Base-by-base conservation (phyloP, 92 coral and sea anemone genomes). In the Epizoanthus rinbou region DNA sequence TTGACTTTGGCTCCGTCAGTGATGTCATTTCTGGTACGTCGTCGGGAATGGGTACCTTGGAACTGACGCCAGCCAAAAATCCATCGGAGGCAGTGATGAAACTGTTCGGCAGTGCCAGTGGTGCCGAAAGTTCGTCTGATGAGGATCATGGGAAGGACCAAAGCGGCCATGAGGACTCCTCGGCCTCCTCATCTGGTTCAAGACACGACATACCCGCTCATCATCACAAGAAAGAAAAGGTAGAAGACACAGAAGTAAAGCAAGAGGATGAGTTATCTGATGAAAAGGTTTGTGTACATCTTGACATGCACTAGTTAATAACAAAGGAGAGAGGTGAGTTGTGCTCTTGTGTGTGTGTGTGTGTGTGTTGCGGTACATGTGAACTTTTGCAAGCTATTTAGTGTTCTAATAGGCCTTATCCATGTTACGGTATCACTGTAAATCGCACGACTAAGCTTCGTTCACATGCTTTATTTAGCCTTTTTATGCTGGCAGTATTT, bases 41-140 rank as follows among this genome's bases (percentile, higher is more conserved):
- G 43, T 93, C 98, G 39, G 95, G 88, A 10, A 85, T 90, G 22
- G 95, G 98, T 16, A 93, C 95, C 19, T 67, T 93, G 81, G 95
- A 93, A 28, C 72, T 93, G 25, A 85, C 95, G 17, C 95, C 98
- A 7, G 98, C 89, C 13, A 86, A 84, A 25, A 87, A 85, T 64
- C 88, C 98, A 19, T 89, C 91, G 28, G 98, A 93, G 53, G 93
- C 89, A 22, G 90, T 93, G 31, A 79, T 83, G 68, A 82, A 88
- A 19, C 59, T 91, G 43, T 81, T 89, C 58, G 91, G 91, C 10
- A 86, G 83, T 63, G 85, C 88, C 9, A 72, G 86, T 45, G 81
- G 87, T n/a, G 56, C 85, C 15, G 83, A 75, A 28, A 79, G 28
- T 56, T 66, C 82, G 8, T 57, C 80, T 15, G 75, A 87, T 25